Evolutionary conservation across 2,888 invertebrate genomes (phyloP), one percentile per base, ranked within the genome.

Genomic region (Elgonia sp.): DNA sequence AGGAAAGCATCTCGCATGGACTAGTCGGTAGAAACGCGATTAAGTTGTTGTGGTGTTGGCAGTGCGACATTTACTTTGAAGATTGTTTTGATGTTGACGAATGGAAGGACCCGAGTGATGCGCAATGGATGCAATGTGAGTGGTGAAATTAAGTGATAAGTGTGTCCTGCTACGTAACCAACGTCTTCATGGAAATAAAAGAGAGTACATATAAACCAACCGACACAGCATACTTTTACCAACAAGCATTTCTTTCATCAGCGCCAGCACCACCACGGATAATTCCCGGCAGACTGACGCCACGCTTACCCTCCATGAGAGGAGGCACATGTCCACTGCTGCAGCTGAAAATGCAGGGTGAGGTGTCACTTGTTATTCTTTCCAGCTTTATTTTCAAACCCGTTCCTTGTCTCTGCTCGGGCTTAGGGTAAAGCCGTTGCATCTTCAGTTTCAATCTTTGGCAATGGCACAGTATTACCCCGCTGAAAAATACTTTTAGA

Each of bases 261-360:
- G 72, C 87, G 83, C 65, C 84, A 73, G 55, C 86, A 75, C 46
- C 80, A 95, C 95, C 95, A 96, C 96, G 96, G 96, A 96, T 95
- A 95, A 94, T 93, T 95, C 95, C 93, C 95, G 94, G 93, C 94
- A 95, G 95, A 95, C 95, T 95, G 95, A 95, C 94, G 93, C 90
- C 89, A 94, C 95, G 95, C 95, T 95, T 95, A 95, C 94, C 95
- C 95, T 94, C 94, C 95, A 96, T 95, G 95, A 96, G 96, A 96
- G 95, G 95, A 95, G 95, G 96, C 96, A 95, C 96, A 96, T 96
- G 96, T 96, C 96, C 95, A 96, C 96, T 95, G 95, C 95, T 95
- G 95, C 95, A 93, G 94, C 95, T 95, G 96, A 96, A 96, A 96
- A 96, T 96, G 96, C 96, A 95, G 96, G 96, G 96, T 96, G 94